Evolutionary conservation across 2,888 invertebrate genomes (phyloP).

Genomic region (Pachycephus smyrnensis): DNA sequence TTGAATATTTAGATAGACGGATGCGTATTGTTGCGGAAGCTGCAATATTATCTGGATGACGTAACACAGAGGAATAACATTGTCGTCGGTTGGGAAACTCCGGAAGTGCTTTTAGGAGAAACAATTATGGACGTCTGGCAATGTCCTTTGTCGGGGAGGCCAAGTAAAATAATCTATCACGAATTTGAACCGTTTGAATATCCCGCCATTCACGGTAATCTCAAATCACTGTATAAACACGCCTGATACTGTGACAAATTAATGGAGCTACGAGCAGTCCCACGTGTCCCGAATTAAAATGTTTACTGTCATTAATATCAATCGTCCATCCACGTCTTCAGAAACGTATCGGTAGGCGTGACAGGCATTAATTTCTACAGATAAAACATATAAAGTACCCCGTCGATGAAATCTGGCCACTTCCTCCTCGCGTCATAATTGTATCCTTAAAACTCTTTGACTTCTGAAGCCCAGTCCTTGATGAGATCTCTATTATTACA

Average conservation of each 20-base stretch:
- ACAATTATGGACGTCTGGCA: background rate
- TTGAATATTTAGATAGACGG: background rate
- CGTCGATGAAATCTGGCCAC: background rate
- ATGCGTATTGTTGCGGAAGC: background rate
- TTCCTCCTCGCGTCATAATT: background rate
- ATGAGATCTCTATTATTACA: background rate
- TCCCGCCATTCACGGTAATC: no score
- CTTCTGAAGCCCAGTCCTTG: background rate
- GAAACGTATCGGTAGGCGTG: background rate
- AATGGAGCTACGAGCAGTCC: background rate
- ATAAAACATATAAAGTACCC: background rate
- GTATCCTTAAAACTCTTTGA: background rate
- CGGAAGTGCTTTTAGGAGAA: background rate
- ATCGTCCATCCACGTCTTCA: background rate
- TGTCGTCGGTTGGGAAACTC: background rate
- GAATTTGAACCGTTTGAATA: background rate
- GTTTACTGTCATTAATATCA: background rate
- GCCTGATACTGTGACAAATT: background rate
- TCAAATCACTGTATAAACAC: background rate
- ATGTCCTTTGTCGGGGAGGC: background rate
- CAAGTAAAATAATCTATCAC: background rate
- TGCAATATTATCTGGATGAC: background rate
- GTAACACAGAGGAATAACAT: background rate
- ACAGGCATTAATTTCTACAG: background rate
- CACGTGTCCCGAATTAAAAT: background rate